Conservation (phyloP, 2,888 invertebrate genomes). For the Eupeodes luniger region DNA sequence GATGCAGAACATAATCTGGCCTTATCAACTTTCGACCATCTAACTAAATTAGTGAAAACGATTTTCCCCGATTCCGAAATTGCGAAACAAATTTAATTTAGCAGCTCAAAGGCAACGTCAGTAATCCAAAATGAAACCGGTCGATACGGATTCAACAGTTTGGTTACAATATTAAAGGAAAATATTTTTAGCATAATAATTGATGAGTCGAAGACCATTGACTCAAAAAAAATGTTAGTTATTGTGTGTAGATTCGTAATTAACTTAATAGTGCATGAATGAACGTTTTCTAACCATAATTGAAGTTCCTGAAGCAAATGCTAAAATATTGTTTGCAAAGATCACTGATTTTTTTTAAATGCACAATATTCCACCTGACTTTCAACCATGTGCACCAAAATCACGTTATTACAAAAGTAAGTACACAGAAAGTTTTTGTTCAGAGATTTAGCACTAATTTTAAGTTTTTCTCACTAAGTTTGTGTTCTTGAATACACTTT, state of each 20-base stretch:
- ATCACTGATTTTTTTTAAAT: no score
- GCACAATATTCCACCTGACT: no score
- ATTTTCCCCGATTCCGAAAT: background rate
- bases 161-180: constrained; percentile 2
- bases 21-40: background rate
- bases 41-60: background rate
- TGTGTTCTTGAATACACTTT: no score
- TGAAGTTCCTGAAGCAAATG: constrained; percentile 29
- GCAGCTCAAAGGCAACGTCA: constrained; percentile 3
- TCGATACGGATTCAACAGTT: background rate
- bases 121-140: background rate
- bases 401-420: no score
- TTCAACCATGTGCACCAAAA: no score
- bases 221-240: constrained; percentile 13
- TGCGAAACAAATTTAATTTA: background rate
- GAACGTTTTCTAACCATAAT: constrained; percentile 5
- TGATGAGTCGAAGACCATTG: constrained; percentile 13
- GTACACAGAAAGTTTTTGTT: no score
- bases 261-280: background rate
- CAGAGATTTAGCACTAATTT: no score
- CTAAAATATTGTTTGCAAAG: background rate
- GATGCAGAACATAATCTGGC: constrained; percentile 2
- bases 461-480: no score
- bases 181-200: background rate
- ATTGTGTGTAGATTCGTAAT: background rate